A percentile compares a stretch with the other conserved stretches of the same genome.
These are phyloP conservation scores for Pseudopleuronectes americanus DNA, from an alignment of 2,797 vertebrate species.

Conservation along the genomic window DNA sequence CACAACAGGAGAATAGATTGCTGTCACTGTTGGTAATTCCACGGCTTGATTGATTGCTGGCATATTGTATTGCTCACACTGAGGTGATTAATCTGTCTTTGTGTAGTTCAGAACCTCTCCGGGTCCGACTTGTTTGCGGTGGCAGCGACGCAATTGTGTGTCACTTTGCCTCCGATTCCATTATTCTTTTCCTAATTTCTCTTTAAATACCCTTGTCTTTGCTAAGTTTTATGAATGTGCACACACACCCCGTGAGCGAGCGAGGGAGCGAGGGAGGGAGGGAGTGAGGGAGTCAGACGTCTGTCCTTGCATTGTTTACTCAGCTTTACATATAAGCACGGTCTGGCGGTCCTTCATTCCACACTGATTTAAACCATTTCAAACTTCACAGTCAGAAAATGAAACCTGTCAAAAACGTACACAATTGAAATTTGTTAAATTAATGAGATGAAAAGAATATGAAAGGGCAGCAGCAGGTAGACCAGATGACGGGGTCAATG, in stretches of 20 bases:
- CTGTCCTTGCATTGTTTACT: conserved; percentile 79
- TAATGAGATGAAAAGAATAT: conserved; percentile 87
- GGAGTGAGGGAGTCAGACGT: conserved; percentile 27
- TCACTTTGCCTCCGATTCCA: conserved; percentile 78
- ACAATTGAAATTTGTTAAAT: conserved; percentile 90
- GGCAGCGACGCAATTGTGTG: conserved; percentile 70
- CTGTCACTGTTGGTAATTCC: conserved; percentile 75
- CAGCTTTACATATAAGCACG: conserved; percentile 67
- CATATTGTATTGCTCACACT: conserved; percentile 74
- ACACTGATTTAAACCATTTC: conserved; percentile 68
- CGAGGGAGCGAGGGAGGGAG: conserved; percentile 1
- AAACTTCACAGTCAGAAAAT: conserved; percentile 74
- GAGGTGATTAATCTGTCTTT: conserved; percentile 80
- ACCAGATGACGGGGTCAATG: conserved; percentile 87
- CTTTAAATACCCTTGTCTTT: conserved; percentile 52
- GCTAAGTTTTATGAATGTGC: conserved; percentile 22
- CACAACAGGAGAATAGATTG: conserved; percentile 76
- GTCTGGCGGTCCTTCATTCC: conserved; percentile 70
- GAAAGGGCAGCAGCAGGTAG: conserved; percentile 83
- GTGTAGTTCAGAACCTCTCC: conserved; percentile 77
- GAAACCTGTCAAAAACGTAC: conserved; percentile 86
- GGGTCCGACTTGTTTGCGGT: conserved; percentile 72
- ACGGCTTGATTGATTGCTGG: conserved; percentile 76
- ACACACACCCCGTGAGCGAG: conserved; percentile 16
- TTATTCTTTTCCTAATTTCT: conserved; percentile 70